Evolutionary conservation across 2,888 invertebrate genomes (phyloP).

Genomic region (Leptopterna dolabrata): DNA sequence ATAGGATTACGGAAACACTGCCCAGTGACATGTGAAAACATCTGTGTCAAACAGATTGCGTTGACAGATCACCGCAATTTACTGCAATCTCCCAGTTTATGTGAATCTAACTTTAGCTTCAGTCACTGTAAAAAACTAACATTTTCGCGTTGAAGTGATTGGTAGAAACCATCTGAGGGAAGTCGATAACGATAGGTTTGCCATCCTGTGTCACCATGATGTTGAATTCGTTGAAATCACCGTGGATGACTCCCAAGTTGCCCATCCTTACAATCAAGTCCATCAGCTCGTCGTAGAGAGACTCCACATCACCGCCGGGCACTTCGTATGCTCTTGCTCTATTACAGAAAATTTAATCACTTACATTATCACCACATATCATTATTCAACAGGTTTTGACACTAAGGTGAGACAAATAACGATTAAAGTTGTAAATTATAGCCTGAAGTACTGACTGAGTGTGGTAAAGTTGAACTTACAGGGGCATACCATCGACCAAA

Average conservation of each 20-base stretch:
- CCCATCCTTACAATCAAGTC: conserved; percentile 89
- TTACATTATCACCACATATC: too few relatives aligned
- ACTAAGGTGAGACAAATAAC: too few relatives aligned
- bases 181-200: conserved; percentile 92
- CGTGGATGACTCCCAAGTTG: conserved; percentile 96
- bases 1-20: too few relatives aligned
- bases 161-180: conserved; percentile 99
- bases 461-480: too few relatives aligned
- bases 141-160: conserved; percentile 90
- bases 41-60: too few relatives aligned
- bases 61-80: too few relatives aligned
- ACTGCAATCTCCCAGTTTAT: too few relatives aligned
- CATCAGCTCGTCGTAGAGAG: conserved; percentile 94
- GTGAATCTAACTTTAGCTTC: too few relatives aligned
- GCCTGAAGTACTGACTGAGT: too few relatives aligned
- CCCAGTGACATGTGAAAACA: too few relatives aligned
- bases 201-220: conserved; percentile 85
- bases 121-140: conserved; percentile 69
- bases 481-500: conserved; percentile 82
- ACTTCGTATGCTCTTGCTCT: conserved; percentile 75
- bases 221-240: conserved; percentile 99
- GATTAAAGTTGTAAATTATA: too few relatives aligned
- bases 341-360: not conserved
- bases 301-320: conserved; percentile 78
- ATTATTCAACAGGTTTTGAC: too few relatives aligned